These are phyloP conservation scores for Zosterops hypoxanthus DNA, from an alignment of 2,113 vertebrate genomes.

Conservation along the genomic window DNA sequence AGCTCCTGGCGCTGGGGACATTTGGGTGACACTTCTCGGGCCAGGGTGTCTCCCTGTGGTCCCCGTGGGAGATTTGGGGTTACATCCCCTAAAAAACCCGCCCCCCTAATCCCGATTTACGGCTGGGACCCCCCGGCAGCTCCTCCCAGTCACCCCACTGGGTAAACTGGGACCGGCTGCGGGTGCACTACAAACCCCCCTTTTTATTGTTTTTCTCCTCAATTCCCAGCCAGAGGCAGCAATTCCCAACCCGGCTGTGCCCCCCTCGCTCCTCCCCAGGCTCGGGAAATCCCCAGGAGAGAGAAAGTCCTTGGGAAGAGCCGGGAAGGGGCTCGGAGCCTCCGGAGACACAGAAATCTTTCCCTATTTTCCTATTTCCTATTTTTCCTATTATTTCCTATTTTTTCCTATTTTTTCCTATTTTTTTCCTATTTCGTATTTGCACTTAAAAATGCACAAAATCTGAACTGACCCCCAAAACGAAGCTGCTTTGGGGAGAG, in stretches of 20 bases:
- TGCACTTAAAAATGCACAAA: not conserved
- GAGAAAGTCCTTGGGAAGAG: not conserved
- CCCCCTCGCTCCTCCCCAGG: not conserved
- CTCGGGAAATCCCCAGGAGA: not conserved
- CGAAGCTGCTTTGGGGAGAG: not conserved
- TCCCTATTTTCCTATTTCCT: not conserved
- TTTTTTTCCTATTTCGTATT: too few relatives aligned
- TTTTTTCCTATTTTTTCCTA: not conserved
- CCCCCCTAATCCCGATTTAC: too few relatives aligned
- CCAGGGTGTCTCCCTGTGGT: not conserved
- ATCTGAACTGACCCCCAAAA: not conserved
- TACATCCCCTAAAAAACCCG: not conserved
- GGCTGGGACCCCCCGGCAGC: not conserved
- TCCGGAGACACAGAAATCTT: not conserved
- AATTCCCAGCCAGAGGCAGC: not conserved
- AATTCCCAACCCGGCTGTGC: accelerated
- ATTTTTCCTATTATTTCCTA: too few relatives aligned
- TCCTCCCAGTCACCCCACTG: conserved; percentile 20
- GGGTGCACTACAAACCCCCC: accelerated
- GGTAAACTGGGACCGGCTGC: not conserved
- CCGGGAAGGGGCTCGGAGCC: not conserved
- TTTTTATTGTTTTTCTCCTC: not conserved
- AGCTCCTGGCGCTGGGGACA: not conserved
- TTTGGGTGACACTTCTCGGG: not conserved
- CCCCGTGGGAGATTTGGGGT: not conserved